Evolutionary conservation across 2,888 invertebrate genomes (phyloP).

Genomic region (Zaprionus lineosus): DNA sequence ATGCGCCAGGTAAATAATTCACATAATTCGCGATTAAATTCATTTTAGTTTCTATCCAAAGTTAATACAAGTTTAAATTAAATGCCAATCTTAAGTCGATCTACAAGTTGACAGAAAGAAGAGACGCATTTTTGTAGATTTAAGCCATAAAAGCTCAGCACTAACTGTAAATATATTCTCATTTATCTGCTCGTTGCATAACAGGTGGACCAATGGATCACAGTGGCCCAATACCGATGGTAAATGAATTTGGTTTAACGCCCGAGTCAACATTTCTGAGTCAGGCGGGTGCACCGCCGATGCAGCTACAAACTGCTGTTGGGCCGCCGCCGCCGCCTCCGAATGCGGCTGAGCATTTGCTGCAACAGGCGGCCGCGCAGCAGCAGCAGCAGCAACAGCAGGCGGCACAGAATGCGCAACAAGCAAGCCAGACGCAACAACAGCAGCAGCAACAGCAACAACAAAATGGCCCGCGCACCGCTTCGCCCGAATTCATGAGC

Average conservation of each 20-base stretch:
- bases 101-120: too few species aligned
- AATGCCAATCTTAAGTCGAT: too few species aligned
- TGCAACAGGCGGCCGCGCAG: constrained; percentile 73
- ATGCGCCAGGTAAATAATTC: constrained; percentile 88
- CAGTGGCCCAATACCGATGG: constrained; percentile 87
- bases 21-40: background rate
- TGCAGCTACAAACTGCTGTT: constrained; percentile 81
- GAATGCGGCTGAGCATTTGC: constrained; percentile 79
- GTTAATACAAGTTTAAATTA: too few species aligned
- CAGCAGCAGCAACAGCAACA: constrained; percentile 67
- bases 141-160: too few species aligned
- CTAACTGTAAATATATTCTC: too few species aligned
- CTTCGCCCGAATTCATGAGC: constrained; percentile 89
- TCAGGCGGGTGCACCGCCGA: constrained; percentile 83
- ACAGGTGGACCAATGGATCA: constrained; percentile 89
- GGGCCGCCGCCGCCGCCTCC: constrained; percentile 84
- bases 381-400: constrained; percentile 70
- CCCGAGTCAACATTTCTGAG: constrained; percentile 86
- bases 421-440: constrained; percentile 61
- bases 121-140: too few species aligned
- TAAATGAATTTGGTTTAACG: constrained; percentile 89
- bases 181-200: constrained; percentile 50
- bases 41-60: constrained; percentile 5
- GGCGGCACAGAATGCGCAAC: constrained; percentile 80
- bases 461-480: constrained; percentile 86